Conservation (phyloP, 2,113 vertebrate species). For the Pristiophorus japonicus region DNA sequence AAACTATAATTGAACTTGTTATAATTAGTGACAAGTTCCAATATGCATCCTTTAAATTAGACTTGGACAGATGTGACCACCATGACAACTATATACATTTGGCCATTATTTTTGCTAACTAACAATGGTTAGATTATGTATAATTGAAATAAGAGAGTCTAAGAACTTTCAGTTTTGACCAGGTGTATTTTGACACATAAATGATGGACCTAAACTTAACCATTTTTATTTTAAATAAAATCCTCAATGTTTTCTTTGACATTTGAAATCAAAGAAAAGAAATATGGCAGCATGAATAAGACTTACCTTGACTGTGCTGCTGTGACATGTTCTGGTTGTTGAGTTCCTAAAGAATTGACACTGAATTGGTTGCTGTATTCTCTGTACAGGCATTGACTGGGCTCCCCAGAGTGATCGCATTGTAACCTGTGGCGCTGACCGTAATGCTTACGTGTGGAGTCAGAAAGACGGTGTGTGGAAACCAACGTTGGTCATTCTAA, state of each 20-base stretch:
- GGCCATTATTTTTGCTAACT: not conserved
- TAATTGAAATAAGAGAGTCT: not conserved
- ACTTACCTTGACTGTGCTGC: not conserved
- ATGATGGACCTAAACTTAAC: not conserved
- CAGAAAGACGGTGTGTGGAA: constrained; percentile 97
- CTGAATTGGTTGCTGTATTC: not conserved
- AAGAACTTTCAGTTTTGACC: not conserved
- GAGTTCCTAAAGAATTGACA: not conserved
- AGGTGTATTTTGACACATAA: not conserved
- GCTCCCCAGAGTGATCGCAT: constrained; percentile 97
- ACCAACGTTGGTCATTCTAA: constrained; percentile 91
- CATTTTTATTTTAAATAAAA: not conserved
- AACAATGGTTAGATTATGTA: not conserved
- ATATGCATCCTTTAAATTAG: not conserved
- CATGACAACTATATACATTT: not conserved
- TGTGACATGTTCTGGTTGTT: not conserved
- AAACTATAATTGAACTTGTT: not conserved
- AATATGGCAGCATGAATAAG: too few relatives aligned
- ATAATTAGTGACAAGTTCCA: not conserved
- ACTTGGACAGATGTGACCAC: not conserved
- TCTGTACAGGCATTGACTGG: constrained; percentile 85
- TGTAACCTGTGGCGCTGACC: constrained; percentile 93
- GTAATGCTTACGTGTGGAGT: constrained; percentile 97
- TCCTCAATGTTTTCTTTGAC: not conserved
- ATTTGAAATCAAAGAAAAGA: not conserved